These are phyloP conservation scores for Mylabris sibirica DNA, from an alignment of 2,888 invertebrate genomes.

Conservation along the genomic window DNA sequence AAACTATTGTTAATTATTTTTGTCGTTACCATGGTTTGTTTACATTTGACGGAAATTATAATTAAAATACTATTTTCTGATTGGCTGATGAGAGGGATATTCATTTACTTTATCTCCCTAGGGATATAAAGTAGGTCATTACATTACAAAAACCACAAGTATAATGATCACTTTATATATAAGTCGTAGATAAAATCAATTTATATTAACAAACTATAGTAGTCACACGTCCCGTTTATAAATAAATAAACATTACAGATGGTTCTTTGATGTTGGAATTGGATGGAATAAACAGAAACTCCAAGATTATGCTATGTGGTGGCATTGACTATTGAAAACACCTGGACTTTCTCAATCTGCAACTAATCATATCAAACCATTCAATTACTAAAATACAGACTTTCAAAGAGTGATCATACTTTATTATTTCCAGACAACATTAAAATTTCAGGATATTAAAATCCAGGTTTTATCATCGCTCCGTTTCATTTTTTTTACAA, in stretches of 20 bases:
- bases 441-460: not conserved
- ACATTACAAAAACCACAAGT: too few relatives aligned
- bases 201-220: not conserved
- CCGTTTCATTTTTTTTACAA: not conserved
- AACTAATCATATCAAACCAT: constrained; percentile 29
- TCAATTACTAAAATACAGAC: not conserved
- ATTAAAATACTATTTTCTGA: too few relatives aligned
- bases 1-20: too few relatives aligned
- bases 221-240: not conserved
- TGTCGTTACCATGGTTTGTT: too few relatives aligned
- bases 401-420: not conserved
- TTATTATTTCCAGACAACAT: not conserved
- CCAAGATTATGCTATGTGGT: not conserved
- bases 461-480: not conserved
- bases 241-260: constrained; percentile 7
- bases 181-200: too few relatives aligned
- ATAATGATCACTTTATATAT: too few relatives aligned
- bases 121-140: too few relatives aligned
- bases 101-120: too few relatives aligned
- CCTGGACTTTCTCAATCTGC: constrained; percentile 30
- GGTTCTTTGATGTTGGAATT: constrained; percentile 5
- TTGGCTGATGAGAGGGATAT: too few relatives aligned
- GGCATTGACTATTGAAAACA: constrained; percentile 15
- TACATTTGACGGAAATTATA: too few relatives aligned
- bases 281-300: not conserved